Evolutionary conservation across 2,888 invertebrate species (phyloP).

Genomic region (Drosophila heteroneura): DNA sequence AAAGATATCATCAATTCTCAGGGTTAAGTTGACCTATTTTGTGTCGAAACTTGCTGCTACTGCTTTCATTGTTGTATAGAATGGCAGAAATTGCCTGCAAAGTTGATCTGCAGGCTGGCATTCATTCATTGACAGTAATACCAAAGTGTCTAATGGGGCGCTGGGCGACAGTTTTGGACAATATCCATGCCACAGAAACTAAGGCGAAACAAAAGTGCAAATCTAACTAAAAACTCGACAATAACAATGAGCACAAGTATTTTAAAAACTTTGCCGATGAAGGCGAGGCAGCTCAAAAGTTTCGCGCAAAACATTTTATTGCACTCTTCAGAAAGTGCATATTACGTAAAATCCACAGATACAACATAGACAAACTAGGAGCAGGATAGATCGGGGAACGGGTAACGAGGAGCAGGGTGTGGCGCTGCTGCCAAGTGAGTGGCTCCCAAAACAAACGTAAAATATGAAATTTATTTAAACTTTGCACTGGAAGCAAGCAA

Average conservation of each 20-base stretch:
- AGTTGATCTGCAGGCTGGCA: constrained; percentile 50
- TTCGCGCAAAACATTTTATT: constrained; percentile 77
- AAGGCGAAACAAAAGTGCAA: constrained; percentile 65
- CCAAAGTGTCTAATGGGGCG: constrained; percentile 61
- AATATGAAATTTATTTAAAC: constrained; percentile 82
- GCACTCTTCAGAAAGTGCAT: constrained; percentile 71
- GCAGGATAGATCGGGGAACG: neutral
- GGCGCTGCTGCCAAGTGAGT: constrained; percentile 3
- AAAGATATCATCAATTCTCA: constrained; percentile 10
- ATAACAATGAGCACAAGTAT: constrained; percentile 65
- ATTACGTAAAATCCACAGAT: constrained; percentile 63
- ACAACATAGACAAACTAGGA: constrained; percentile 25
- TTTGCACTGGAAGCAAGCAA: constrained; percentile 43
- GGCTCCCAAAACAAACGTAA: constrained; percentile 81
- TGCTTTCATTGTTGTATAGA: constrained; percentile 13
- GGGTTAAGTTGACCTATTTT: constrained; percentile 19
- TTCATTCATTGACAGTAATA: constrained; percentile 61
- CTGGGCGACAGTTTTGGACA: constrained; percentile 56
- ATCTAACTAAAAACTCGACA: constrained; percentile 72
- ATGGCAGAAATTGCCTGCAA: constrained; percentile 29
- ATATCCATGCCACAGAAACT: constrained; percentile 40
- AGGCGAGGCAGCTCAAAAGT: constrained; percentile 60
- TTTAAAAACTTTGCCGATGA: constrained; percentile 57
- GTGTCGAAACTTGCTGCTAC: constrained; percentile 17
- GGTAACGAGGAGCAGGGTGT: neutral